Evolutionary conservation across 2,113 vertebrate genomes (phyloP), one percentile per base, ranked within the genome.

Genomic region (Sterrhoptilus dennistouni): DNA sequence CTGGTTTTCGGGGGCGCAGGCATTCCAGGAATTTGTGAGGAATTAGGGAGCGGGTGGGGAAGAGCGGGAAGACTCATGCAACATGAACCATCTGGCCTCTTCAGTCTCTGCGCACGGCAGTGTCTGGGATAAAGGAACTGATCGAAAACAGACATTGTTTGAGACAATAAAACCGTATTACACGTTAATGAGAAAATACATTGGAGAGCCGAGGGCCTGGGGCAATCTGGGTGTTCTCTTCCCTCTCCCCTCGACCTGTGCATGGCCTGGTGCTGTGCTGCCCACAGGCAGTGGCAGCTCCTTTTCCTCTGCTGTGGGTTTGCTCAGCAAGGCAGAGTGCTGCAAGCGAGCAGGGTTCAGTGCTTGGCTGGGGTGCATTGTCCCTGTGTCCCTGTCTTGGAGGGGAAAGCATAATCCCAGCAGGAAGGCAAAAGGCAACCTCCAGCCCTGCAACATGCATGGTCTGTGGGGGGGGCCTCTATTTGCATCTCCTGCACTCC

Each of bases 21-120:
- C 97, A 98, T 98, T 97, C 96, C 94, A 97, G 96, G 97, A 98
- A 98, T 98, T 98, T 95, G 96, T 96, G 66, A 97, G 96, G 97
- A 98, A 97, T 96, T 97, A 96, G 77, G 94, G 92, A 85, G 91
- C 56, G 81, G 93, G 89, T 10, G 3, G 68, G 81, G 82, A 94
- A 91, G 97, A 95, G 93, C 86, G 50, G 84, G 87, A 95, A 96
- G 90, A 84, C 95, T 97, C 94, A 94, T 97, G 96, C 97, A 98
- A 98, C 98, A 97, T 29, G 85, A 98, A 98, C 97, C 98, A 98
- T 98, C 98, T 98, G 98, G 95, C 93, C 93, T 86, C 76, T 88
- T 79, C 4, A 17, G 91, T 95, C 95, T 97, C 94, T 89, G 65
- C 1, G 57, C 54, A 8, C 77, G 5, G 89, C 95, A 80, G 93